Evolutionary conservation across 2,888 invertebrate species (phyloP).

Genomic region (Caenorhabditis japonica): DNA sequence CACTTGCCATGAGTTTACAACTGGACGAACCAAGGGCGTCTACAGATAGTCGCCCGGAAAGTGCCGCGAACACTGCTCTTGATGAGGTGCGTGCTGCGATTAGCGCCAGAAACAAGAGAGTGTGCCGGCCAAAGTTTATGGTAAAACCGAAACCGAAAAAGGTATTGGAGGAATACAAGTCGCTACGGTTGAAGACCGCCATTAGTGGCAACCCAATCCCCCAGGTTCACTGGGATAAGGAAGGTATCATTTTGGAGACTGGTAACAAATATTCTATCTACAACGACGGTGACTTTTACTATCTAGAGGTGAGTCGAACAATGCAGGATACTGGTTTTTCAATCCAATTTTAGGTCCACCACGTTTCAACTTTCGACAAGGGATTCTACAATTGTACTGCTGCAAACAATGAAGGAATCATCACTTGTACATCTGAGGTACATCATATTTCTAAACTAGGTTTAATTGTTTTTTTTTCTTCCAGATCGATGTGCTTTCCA

Average conservation of each 20-base stretch:
- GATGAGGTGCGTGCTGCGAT: conserved; percentile 74
- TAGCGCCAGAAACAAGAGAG: conserved; percentile 62
- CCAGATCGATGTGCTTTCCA: conserved; percentile 63
- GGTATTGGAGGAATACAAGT: conserved; percentile 75
- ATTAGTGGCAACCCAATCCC: conserved; percentile 75
- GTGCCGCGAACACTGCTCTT: conserved; percentile 52
- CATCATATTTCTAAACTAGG: not conserved
- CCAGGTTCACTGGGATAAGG: conserved; percentile 74
- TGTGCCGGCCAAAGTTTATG: conserved; percentile 75
- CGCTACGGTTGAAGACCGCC: conserved; percentile 75
- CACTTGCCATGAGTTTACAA: conserved; percentile 32
- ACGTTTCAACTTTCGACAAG: conserved; percentile 69
- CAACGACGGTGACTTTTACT: conserved; percentile 77
- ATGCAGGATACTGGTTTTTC: not conserved
- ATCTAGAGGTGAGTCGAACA: conserved; percentile 70
- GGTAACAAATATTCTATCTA: conserved; percentile 77
- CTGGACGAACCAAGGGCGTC: conserved; percentile 41
- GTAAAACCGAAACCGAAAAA: conserved; percentile 74
- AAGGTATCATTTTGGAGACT: conserved; percentile 75
- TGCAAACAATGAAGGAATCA: conserved; percentile 74
- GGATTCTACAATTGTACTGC: conserved; percentile 77
- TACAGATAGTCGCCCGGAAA: conserved; percentile 45
- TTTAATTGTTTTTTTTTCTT: not conserved
- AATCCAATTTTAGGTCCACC: conserved; percentile 67
- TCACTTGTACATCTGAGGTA: conserved; percentile 74